Evolutionary conservation across 92 coral and sea anemone species (phyloP).

Genomic region (Heliopora coerulea): DNA sequence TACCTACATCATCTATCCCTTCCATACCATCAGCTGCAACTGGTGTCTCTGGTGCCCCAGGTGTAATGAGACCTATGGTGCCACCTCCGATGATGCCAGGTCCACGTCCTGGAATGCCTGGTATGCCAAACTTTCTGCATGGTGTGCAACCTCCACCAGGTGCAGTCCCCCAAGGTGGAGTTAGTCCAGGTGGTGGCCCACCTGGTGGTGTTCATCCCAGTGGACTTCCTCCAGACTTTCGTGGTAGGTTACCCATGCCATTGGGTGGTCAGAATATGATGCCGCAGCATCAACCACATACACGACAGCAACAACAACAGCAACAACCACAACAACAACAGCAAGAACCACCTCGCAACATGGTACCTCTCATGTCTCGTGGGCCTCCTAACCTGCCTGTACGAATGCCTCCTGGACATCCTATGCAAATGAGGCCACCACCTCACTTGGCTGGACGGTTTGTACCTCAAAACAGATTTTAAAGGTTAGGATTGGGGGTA

Average conservation of each 20-base stretch:
- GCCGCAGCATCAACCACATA: background rate
- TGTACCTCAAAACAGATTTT: constrained; percentile 34
- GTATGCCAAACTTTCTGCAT: constrained; percentile 39
- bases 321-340: background rate
- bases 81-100: constrained; percentile 67
- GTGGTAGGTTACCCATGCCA: constrained; percentile 53
- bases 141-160: constrained; percentile 53
- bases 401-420: constrained; percentile 35
- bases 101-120: constrained; percentile 77
- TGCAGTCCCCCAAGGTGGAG: constrained; percentile 41
- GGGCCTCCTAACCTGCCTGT: constrained; percentile 6
- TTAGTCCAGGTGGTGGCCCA: constrained; percentile 55
- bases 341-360: constrained; percentile 18
- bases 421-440: constrained; percentile 20
- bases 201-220: constrained; percentile 46
- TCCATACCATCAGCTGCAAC: constrained; percentile 51
- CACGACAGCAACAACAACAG: background rate
- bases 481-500: constrained; percentile 14
- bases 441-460: constrained; percentile 24
- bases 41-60: constrained; percentile 48
- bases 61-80: constrained; percentile 57
- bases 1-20: background rate
- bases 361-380: constrained; percentile 33
- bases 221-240: constrained; percentile 36
- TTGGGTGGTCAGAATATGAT: background rate